Evolutionary conservation across 2,797 vertebrate genomes (phyloP).

Genomic region (Urosaurus nigricauda): DNA sequence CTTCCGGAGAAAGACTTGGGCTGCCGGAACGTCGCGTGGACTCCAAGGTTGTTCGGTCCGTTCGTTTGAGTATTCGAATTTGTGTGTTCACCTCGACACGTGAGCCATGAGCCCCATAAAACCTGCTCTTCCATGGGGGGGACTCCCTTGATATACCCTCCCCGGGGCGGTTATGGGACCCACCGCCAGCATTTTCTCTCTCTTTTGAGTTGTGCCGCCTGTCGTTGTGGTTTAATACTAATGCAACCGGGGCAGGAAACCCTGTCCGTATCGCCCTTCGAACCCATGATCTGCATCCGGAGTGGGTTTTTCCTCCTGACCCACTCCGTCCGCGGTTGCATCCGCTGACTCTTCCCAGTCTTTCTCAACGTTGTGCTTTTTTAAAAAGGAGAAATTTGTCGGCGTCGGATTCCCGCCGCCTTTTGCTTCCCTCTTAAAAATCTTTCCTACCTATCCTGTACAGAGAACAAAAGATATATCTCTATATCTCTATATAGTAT

Average conservation of each 20-base stretch:
- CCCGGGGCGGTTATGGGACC: neutral
- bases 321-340: rapidly evolving
- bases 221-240: too few relatives aligned
- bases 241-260: too few relatives aligned
- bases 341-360: rapidly evolving
- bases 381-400: neutral
- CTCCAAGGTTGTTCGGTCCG: rapidly evolving
- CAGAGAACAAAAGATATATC: conserved; percentile 51
- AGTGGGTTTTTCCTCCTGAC: too few relatives aligned
- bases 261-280: too few relatives aligned
- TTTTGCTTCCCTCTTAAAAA: neutral
- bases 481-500: neutral
- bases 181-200: too few relatives aligned
- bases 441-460: conserved; percentile 38
- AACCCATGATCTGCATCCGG: too few relatives aligned
- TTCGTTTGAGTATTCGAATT: too few relatives aligned
- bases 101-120: too few relatives aligned
- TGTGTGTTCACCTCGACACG: too few relatives aligned
- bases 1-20: rapidly evolving
- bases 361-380: neutral
- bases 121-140: too few relatives aligned
- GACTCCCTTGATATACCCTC: neutral
- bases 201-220: too few relatives aligned
- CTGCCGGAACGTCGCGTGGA: rapidly evolving
- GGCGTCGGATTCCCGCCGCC: neutral